These are phyloP conservation scores for Motacilla alba DNA, from an alignment of 2,113 vertebrate species.

Conservation along the genomic window DNA sequence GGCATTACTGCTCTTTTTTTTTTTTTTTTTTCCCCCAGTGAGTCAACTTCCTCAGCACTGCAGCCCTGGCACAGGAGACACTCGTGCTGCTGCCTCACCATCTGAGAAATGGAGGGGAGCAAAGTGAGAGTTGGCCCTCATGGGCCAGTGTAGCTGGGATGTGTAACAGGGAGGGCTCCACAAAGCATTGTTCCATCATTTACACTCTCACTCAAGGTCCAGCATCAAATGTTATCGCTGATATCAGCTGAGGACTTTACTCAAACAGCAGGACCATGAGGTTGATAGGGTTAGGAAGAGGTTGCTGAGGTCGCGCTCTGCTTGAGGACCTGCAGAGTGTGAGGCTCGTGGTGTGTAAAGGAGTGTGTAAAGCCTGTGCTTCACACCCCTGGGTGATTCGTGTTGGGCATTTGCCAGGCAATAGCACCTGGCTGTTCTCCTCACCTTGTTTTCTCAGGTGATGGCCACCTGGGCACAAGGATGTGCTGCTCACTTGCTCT, in stretches of 20 bases:
- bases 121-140: background rate
- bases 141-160: background rate
- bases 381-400: background rate
- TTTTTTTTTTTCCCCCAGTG: constrained; percentile 28
- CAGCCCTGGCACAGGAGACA: background rate
- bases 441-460: background rate
- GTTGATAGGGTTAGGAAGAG: background rate
- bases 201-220: background rate
- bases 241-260: background rate
- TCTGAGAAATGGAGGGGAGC: background rate
- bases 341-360: background rate
- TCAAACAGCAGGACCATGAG: background rate
- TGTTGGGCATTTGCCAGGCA: background rate
- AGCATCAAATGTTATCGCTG: background rate
- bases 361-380: background rate
- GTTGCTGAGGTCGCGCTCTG: background rate
- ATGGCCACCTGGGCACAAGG: background rate
- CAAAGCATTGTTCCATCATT: background rate
- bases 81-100: background rate
- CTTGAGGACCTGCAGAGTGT: accelerated
- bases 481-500: background rate
- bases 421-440: background rate
- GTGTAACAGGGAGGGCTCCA: background rate
- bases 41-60: constrained; percentile 10
- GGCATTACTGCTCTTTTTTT: background rate